Evolutionary conservation across 2,113 vertebrate species (phyloP).

Genomic region (Baryphthengus martii): DNA sequence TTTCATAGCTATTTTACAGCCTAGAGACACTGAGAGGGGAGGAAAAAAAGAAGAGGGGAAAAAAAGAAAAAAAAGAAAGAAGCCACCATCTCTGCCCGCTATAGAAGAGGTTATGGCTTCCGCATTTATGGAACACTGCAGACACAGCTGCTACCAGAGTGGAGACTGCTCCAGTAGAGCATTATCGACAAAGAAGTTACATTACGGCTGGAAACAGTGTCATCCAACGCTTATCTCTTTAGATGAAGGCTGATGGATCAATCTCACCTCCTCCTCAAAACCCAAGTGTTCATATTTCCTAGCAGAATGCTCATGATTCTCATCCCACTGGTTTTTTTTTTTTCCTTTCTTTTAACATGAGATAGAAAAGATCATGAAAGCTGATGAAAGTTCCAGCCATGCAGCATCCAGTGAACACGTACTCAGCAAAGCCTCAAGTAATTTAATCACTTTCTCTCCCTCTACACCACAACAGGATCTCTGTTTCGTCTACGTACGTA

Average conservation of each 20-base stretch:
- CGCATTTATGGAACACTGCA: neutral
- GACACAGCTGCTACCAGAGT: neutral
- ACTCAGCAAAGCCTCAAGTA: slow-evolving; percentile 8
- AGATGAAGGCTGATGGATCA: neutral
- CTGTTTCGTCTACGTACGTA: neutral
- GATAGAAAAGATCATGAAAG: neutral
- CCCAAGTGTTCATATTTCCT: neutral
- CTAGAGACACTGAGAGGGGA: neutral
- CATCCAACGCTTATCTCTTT: neutral
- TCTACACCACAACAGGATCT: neutral
- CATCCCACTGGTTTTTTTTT: neutral
- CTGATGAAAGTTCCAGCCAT: slow-evolving; percentile 8
- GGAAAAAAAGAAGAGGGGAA: neutral
- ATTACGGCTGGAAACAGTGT: neutral
- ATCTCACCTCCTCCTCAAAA: neutral
- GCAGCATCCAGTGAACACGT: neutral
- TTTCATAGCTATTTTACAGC: slow-evolving; percentile 7
- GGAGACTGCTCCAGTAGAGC: neutral
- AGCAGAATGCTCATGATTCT: neutral
- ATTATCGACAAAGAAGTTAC: neutral
- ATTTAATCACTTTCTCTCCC: neutral
- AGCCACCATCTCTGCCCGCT: neutral
- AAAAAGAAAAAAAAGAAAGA: neutral
- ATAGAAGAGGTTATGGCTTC: neutral
- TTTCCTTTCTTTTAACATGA: neutral